Percentiles rank a stretch among this genome's conserved stretches.
These are phyloP conservation scores for Columba janthina DNA, from an alignment of 2,113 vertebrate genomes.

Conservation along the genomic window DNA sequence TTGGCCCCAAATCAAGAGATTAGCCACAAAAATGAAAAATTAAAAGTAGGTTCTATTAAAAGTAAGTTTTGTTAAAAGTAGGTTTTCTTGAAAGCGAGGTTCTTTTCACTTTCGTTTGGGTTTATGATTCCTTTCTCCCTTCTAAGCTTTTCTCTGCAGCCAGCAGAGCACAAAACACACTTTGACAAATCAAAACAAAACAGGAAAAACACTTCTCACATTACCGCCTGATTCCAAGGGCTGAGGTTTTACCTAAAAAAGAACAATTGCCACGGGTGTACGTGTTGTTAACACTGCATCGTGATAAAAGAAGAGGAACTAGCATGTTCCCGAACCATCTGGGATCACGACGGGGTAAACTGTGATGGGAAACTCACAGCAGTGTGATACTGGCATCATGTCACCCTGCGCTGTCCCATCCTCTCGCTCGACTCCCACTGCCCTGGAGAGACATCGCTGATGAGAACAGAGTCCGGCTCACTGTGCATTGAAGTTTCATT, in stretches of 20 bases:
- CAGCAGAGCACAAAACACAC: constrained; percentile 13
- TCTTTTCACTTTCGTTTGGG: not conserved
- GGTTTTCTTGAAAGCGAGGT: not conserved
- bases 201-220: not conserved
- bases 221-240: not conserved
- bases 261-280: not conserved
- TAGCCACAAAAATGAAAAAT: not conserved
- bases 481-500: not conserved
- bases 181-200: not conserved
- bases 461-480: not conserved
- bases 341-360: not conserved
- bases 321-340: not conserved
- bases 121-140: not conserved
- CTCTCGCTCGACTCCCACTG: not conserved
- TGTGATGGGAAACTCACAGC: not conserved
- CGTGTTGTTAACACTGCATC: not conserved
- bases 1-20: not conserved
- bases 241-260: not conserved
- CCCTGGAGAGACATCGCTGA: not conserved
- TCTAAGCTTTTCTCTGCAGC: not conserved
- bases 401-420: not conserved
- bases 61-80: not conserved
- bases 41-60: not conserved
- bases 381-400: fast-evolving
- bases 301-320: not conserved